Percentiles rank a stretch among this genome's conserved stretches.
These are phyloP conservation scores for Anolis sagrei DNA, from an alignment of 2,113 vertebrate genomes.

Conservation along the genomic window DNA sequence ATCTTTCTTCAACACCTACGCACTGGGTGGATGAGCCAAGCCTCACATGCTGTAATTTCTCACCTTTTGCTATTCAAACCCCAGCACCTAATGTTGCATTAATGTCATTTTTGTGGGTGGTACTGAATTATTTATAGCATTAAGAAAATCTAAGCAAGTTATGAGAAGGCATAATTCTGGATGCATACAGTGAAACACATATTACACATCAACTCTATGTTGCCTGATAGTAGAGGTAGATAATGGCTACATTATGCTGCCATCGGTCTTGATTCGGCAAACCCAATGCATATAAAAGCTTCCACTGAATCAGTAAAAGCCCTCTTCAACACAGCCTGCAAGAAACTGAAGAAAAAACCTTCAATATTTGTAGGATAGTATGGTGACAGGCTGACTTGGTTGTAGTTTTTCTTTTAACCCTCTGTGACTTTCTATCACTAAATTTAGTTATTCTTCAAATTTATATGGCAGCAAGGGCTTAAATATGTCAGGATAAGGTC, in stretches of 20 bases:
- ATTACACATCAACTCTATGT: constrained; percentile 32
- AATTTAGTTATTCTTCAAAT: rapidly evolving
- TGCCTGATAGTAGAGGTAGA: constrained; percentile 38
- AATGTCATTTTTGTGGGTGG: constrained; percentile 61
- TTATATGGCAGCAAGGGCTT: constrained; percentile 24
- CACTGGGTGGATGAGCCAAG: constrained; percentile 45
- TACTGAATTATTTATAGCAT: constrained; percentile 45
- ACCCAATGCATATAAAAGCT: background rate
- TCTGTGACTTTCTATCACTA: no score
- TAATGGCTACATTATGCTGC: constrained; percentile 45
- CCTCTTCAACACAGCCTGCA: constrained; percentile 1
- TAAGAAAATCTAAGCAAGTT: constrained; percentile 42
- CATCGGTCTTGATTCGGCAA: constrained; percentile 10
- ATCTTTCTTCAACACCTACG: background rate
- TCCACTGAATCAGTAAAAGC: background rate
- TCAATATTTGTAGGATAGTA: background rate
- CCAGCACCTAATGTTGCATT: constrained; percentile 57
- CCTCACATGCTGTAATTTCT: constrained; percentile 57
- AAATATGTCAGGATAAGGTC: no score
- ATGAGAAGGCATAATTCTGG: constrained; percentile 34
- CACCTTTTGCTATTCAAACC: constrained; percentile 52
- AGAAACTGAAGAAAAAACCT: background rate
- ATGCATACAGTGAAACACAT: constrained; percentile 35
- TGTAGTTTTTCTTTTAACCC: background rate
- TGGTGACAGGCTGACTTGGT: constrained; percentile 15